These are phyloP conservation scores for Meteorus sp. DNA, from an alignment of 1,140 invertebrate genomes.

Conservation along the genomic window DNA sequence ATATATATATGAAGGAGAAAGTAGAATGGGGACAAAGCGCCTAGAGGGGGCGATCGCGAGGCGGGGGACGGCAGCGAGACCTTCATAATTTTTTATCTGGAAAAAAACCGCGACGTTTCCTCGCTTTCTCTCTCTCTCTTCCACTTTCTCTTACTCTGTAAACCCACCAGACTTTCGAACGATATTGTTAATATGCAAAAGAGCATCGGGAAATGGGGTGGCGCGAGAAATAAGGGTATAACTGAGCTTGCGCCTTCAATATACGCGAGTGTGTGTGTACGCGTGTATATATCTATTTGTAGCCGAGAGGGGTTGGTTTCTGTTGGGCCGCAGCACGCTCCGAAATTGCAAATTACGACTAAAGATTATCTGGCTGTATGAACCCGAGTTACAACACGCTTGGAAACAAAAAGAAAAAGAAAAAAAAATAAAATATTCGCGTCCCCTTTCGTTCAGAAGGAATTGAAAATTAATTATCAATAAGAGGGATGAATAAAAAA, in stretches of 20 bases:
- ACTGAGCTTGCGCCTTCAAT: slow-evolving; percentile 25
- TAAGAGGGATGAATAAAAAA: too few species aligned
- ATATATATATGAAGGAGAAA: slow-evolving; percentile 15
- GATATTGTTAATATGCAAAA: slow-evolving; percentile 62
- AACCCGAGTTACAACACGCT: too few species aligned
- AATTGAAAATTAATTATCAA: too few species aligned
- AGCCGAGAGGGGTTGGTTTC: too few species aligned
- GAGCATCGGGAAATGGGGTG: slow-evolving; percentile 57
- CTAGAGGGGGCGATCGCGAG: slow-evolving; percentile 20
- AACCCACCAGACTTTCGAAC: slow-evolving; percentile 37
- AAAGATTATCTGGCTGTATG: too few species aligned
- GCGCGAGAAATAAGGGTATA: slow-evolving; percentile 53
- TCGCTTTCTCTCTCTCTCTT: slow-evolving; percentile 38
- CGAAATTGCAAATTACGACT: too few species aligned
- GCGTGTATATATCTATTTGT: too few species aligned
- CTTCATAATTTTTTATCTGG: slow-evolving; percentile 57
- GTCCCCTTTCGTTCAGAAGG: too few species aligned
- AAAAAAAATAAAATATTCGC: too few species aligned
- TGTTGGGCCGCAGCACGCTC: too few species aligned
- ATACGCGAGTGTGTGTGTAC: too few species aligned
- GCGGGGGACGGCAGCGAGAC: slow-evolving; percentile 21
- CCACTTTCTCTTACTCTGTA: not conserved
- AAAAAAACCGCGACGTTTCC: slow-evolving; percentile 29
- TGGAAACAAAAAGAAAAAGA: too few species aligned
- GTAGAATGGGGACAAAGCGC: slow-evolving; percentile 35